phyloP scores from a whole-genome alignment of 2,113 vertebrate species.

The Phaethornis superciliosus region DNA sequence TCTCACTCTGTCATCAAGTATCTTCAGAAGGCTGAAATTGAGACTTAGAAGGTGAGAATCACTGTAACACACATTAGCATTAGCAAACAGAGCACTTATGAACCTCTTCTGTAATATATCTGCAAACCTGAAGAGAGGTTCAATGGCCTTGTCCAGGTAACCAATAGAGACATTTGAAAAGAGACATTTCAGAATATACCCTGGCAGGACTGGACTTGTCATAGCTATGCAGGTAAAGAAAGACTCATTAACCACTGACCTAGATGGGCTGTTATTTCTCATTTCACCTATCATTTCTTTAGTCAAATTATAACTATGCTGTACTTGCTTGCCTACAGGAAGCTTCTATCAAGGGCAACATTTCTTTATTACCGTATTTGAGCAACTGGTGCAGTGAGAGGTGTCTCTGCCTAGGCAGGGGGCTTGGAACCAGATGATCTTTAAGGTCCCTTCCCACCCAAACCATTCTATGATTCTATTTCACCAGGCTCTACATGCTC shows the following conservation, averaged over 20 bases:
- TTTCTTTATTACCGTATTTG: not conserved
- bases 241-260: not conserved
- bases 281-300: not conserved
- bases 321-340: not conserved
- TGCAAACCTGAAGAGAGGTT: not conserved
- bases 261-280: not conserved
- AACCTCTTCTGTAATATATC: not conserved
- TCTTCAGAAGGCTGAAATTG: not conserved
- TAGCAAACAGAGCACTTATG: not conserved
- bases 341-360: not conserved
- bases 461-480: not conserved
- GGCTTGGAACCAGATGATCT: too few species aligned
- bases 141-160: not conserved
- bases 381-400: too few species aligned
- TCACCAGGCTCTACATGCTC: not conserved
- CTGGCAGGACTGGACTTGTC: not conserved
- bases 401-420: too few species aligned
- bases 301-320: rapidly evolving
- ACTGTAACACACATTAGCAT: not conserved
- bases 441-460: too few species aligned
- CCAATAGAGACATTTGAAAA: not conserved
- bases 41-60: not conserved
- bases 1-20: not conserved
- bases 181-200: not conserved
- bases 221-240: not conserved